Percentiles rank a stretch among this genome's conserved stretches.
Conservation (phyloP, 2,113 vertebrate species). For the Opisthocomus hoazin region DNA sequence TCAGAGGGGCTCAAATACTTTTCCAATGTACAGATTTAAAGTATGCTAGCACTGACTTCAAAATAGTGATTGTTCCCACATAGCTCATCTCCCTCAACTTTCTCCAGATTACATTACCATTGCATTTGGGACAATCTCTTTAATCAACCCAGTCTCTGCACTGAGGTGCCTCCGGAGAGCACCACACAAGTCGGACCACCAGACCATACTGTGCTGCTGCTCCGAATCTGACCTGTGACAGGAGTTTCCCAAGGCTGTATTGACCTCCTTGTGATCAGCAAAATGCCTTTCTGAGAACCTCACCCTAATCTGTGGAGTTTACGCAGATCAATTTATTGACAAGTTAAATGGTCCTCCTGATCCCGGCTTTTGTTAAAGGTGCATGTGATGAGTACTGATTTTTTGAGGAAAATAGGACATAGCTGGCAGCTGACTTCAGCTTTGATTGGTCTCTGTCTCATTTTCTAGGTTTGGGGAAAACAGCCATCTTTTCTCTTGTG, state of each 20-base stretch:
- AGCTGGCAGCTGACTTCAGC: neutral
- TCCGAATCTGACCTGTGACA: neutral
- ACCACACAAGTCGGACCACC: accelerated
- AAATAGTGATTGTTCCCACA: neutral
- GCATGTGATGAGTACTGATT: neutral
- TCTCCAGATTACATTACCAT: neutral
- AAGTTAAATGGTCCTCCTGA: neutral
- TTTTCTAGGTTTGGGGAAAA: neutral
- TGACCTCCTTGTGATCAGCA: neutral
- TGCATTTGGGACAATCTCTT: neutral
- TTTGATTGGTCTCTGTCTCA: neutral
- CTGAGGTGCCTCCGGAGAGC: neutral
- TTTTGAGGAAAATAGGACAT: neutral
- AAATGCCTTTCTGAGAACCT: neutral
- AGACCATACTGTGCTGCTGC: accelerated
- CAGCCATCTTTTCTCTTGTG: neutral
- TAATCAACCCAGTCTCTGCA: neutral
- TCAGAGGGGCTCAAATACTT: neutral
- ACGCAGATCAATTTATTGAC: neutral
- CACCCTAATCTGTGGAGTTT: neutral
- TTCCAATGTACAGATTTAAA: neutral
- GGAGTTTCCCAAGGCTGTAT: neutral
- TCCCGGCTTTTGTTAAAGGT: neutral
- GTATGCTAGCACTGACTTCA: neutral
- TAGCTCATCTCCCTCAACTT: neutral